Evolutionary conservation across 2,113 vertebrate species (phyloP), one percentile per base, ranked within the genome.

Genomic region (Dendropsophus ebraccatus): DNA sequence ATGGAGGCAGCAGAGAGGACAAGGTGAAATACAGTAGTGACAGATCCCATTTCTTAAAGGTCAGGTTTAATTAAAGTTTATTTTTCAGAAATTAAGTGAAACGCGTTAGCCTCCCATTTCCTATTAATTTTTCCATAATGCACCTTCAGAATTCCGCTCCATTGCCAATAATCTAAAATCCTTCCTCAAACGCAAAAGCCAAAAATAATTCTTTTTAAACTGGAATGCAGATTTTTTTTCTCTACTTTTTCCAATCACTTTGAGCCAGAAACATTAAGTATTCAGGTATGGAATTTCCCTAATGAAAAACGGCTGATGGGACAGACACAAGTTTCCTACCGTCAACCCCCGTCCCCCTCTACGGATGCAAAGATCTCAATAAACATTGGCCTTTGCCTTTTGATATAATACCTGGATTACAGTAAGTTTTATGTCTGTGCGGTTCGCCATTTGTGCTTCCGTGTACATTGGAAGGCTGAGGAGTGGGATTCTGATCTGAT

Each of bases 271-370:
- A 32, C 19, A 79, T 79, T 23, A 79, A 67, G 19, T 28, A 67
- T 85, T 78, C 83, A 85, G 37, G 73, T 77, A 52, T 85, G 83
- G 83, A 85, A 85, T 74, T 77, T 78, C 58, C 74, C 58, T 56
- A 79, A 85, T 78, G 62, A 70, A 79, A 30, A 85, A 52, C 60
- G 58, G 73, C 16, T 67, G 83, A 78, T 78, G 45, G 49, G 37
- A 37, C 41, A 45, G 58, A 65, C 30, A 73, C 11, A 69, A 70
- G 21, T 45, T 50, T 67, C 25, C 35, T 23, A 41, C 67, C 30
- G 6, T 69, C 58, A 35, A 13, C 58, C 37, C 74, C 49, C 25
- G 2, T 0, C 17, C 13, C 3, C 28, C 73, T 2, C 13, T 21
- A 0, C 19, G 1, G 10, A 17, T 6, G n/a, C 35, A 28, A 50